Conservation (phyloP, 2,797 vertebrate species). For the Potorous gilbertii region DNA sequence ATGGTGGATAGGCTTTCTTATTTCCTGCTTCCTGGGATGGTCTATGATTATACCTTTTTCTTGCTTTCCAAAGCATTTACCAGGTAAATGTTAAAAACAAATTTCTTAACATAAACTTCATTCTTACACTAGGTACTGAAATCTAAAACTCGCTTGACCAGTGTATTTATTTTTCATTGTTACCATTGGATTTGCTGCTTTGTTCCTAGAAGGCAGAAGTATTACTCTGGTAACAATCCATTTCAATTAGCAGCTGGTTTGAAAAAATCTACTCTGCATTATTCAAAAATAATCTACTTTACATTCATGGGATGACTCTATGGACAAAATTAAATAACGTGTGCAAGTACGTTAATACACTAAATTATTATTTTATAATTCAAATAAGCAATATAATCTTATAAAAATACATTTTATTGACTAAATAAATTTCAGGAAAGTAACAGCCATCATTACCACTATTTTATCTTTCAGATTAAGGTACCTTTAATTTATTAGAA, state of each 20-base stretch:
- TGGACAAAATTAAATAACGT: neutral
- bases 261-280: neutral
- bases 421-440: neutral
- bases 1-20: slow-evolving; percentile 89
- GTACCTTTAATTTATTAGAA: neutral
- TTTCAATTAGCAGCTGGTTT: neutral
- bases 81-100: slow-evolving; percentile 81
- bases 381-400: neutral
- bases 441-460: neutral
- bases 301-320: neutral
- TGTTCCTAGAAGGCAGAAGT: neutral
- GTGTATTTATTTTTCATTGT: neutral
- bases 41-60: slow-evolving; percentile 86
- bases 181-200: neutral
- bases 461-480: neutral
- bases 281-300: neutral
- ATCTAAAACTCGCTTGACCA: neutral
- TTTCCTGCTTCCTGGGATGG: slow-evolving; percentile 82
- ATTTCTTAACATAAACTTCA: neutral
- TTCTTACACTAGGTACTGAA: neutral
- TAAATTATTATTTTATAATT: neutral
- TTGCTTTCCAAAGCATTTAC: slow-evolving; percentile 87
- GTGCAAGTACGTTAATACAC: neutral
- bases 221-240: neutral
- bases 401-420: neutral